These are phyloP conservation scores for Cricetomys ansorgei DNA, from an alignment of 2,113 vertebrate species.

Conservation along the genomic window DNA sequence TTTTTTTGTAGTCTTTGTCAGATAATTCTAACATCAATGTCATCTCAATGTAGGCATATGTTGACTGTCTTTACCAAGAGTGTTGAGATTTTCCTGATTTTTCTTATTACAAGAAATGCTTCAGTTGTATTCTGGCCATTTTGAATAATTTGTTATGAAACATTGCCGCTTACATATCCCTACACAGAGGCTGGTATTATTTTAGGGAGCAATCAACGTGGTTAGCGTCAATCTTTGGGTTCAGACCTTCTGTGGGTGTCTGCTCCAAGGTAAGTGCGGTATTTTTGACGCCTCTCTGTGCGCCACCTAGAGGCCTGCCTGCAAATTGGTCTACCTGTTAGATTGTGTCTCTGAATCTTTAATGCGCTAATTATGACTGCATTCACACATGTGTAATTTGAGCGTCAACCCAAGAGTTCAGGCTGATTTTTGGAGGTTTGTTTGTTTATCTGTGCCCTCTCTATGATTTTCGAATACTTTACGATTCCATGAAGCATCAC, in stretches of 20 bases:
- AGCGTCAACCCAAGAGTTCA: neutral
- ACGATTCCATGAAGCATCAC: neutral
- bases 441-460: neutral
- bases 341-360: neutral
- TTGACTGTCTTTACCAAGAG: neutral
- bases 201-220: neutral
- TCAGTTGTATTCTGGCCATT: neutral
- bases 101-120: neutral
- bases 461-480: neutral
- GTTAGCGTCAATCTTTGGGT: neutral
- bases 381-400: neutral
- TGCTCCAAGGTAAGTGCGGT: neutral
- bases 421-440: neutral
- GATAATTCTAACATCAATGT: neutral
- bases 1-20: constrained; percentile 8
- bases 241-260: neutral
- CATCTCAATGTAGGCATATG: neutral
- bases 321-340: neutral
- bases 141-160: neutral
- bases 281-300: neutral
- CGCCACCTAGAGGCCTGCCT: neutral
- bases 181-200: neutral
- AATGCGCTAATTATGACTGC: neutral
- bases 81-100: neutral
- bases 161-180: neutral